Conservation (phyloP, 2,113 vertebrate species). For the Strix aluco region DNA sequence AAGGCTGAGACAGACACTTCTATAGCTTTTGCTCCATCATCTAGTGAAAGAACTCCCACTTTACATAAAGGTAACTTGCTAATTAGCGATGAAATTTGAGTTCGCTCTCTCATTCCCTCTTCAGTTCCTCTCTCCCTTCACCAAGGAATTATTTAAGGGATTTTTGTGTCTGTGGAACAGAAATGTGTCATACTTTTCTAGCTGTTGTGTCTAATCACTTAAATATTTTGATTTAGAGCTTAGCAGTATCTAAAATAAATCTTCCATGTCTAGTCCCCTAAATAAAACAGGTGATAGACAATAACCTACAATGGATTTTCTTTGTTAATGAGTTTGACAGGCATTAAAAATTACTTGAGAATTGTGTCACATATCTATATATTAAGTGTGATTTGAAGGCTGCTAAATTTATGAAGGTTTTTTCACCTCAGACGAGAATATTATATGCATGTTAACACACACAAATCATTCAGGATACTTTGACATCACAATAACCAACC, state of each 20-base stretch:
- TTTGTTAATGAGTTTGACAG: not conserved
- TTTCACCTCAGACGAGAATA: not conserved
- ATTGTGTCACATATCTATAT: fast-evolving
- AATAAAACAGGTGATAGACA: not conserved
- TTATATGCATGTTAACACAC: not conserved
- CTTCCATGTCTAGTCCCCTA: not conserved
- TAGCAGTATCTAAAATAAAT: not conserved
- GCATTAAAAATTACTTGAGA: not conserved
- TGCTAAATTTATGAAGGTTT: not conserved
- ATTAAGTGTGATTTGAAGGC: not conserved
- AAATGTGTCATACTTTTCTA: not conserved
- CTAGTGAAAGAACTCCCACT: slow-evolving; percentile 81
- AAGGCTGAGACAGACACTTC: slow-evolving; percentile 88
- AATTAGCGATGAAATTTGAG: not conserved
- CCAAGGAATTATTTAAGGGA: not conserved
- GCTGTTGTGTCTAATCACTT: not conserved
- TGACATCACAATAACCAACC: not conserved
- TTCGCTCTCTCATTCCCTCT: not conserved
- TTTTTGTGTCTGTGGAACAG: not conserved
- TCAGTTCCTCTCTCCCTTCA: not conserved
- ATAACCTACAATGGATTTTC: not conserved
- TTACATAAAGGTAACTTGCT: slow-evolving; percentile 85
- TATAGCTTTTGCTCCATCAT: slow-evolving; percentile 80
- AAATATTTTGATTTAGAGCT: not conserved
- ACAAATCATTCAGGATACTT: not conserved